phyloP scores from a whole-genome alignment of 1,140 invertebrate species.

The Danaus melanippus region DNA sequence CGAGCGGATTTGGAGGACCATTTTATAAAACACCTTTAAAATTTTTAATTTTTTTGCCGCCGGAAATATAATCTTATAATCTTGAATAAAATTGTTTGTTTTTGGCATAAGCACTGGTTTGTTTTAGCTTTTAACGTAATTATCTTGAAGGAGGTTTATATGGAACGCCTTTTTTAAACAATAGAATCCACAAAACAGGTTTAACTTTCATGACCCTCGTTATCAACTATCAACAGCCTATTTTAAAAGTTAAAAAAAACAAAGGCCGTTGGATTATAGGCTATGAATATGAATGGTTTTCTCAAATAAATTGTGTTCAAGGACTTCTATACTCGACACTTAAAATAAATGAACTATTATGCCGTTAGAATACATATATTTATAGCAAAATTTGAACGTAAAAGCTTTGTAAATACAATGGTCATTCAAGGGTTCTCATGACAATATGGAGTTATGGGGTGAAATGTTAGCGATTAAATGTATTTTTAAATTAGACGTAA shows the following conservation, averaged over 20 bases:
- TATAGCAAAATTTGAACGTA: constrained; percentile 11
- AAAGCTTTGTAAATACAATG: constrained; percentile 13
- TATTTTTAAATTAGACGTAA: constrained; percentile 38
- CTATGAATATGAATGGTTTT: constrained; percentile 29
- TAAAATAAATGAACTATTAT: constrained; percentile 39
- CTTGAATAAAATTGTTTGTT: not conserved
- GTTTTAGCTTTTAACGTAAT: no score
- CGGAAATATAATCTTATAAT: no score
- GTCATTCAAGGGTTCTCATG: constrained; percentile 8
- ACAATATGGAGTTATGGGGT: constrained; percentile 20
- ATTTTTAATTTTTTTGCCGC: not conserved
- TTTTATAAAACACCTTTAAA: constrained; percentile 15
- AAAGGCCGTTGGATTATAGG: constrained; percentile 7
- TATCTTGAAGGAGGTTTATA: no score
- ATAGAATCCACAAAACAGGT: no score
- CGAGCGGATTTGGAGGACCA: constrained; percentile 8
- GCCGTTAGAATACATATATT: constrained; percentile 10
- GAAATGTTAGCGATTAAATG: constrained; percentile 51
- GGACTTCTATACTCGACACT: constrained; percentile 21
- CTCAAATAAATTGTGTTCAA: constrained; percentile 13
- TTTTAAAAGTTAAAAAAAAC: not conserved
- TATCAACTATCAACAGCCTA: no score
- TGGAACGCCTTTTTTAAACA: no score
- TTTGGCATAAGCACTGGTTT: no score
- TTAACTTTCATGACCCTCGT: no score